Evolutionary conservation across 2,113 vertebrate genomes (phyloP), one percentile per base, ranked within the genome.

Genomic region (Cyprinus carpio): DNA sequence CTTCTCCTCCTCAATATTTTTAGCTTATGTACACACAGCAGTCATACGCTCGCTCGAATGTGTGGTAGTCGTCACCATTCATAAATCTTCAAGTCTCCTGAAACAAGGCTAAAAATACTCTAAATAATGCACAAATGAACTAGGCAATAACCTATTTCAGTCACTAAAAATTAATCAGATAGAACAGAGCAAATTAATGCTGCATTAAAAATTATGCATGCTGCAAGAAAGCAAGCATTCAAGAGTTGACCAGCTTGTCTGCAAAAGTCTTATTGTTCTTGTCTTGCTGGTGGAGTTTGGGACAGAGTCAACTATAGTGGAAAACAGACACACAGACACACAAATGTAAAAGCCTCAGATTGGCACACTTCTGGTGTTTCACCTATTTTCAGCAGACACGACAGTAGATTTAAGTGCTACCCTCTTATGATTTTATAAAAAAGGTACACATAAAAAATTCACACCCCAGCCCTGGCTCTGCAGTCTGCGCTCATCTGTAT

Each of bases 141-240:
- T 23, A 37, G 65, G 90, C 87, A 90, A 89, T 93, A 93, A 93
- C 92, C 92, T 72, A 89, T 91, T 93, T 93, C 88, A 91, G 92
- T 93, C 93, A 91, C 87, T 88, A 86, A 75, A 86, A 91, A 87
- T 92, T 91, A 76, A 88, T 92, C 89, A 90, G 37, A 76, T 89
- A 54, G 25, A 37, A 83, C 77, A 46, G 60, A 81, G 84, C 86
- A 56, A 76, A 83, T 83, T 34, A 84, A 54, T 54, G 79, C 20
- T 49, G 37, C 65, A 40, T 51, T 49, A 6, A 13, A 27, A 51
- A 71, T 77, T 83, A 67, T n/a, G 60, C 49, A 67, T 29, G 25
- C 54, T 9, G 75, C 75, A 78, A 49, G n/a, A 77, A 51, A 77
- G 23, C 56, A 51, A 67, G 74, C 13, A 16, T 49, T 51, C 11